Percentiles rank a stretch among this genome's conserved stretches.
Evolutionary conservation across 2,888 invertebrate genomes (phyloP).

Genomic region (Geophilus truncorum): DNA sequence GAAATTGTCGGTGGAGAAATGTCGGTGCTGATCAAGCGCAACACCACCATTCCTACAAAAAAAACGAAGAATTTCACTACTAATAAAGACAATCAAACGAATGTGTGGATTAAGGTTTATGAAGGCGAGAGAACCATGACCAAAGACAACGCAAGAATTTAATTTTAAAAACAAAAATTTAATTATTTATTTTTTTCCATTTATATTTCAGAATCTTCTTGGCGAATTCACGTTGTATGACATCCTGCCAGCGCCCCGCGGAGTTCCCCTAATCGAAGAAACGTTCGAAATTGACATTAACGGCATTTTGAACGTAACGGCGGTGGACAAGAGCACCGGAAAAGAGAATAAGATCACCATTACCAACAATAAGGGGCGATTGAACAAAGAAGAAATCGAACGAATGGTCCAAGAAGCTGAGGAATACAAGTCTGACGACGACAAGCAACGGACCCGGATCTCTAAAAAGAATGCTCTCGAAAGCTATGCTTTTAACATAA

Average conservation of each 20-base stretch:
- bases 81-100: conserved; percentile 23
- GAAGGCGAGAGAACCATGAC: conserved; percentile 28
- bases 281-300: conserved; percentile 63
- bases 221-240: conserved; percentile 96
- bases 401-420: background rate
- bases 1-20: conserved; percentile 61
- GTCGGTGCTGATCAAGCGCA: conserved; percentile 96
- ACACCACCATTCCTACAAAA: conserved; percentile 98
- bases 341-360: conserved; percentile 87
- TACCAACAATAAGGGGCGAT: conserved; percentile 77
- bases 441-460: background rate
- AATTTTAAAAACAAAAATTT: no score
- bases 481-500: conserved; percentile 3
- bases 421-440: background rate
- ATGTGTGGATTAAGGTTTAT: conserved; percentile 16
- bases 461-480: background rate
- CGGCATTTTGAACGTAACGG: conserved; percentile 92
- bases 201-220: conserved; percentile 49
- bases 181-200: no score
- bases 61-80: conserved; percentile 3
- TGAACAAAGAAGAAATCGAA: background rate
- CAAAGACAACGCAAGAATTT: conserved; percentile 26
- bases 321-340: conserved; percentile 86
- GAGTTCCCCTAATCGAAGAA: conserved; percentile 70
- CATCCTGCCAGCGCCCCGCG: conserved; percentile 86